Evolutionary conservation across 2,113 vertebrate genomes (phyloP), one percentile per base, ranked within the genome.

Genomic region (Sphaerodactylus townsendi): DNA sequence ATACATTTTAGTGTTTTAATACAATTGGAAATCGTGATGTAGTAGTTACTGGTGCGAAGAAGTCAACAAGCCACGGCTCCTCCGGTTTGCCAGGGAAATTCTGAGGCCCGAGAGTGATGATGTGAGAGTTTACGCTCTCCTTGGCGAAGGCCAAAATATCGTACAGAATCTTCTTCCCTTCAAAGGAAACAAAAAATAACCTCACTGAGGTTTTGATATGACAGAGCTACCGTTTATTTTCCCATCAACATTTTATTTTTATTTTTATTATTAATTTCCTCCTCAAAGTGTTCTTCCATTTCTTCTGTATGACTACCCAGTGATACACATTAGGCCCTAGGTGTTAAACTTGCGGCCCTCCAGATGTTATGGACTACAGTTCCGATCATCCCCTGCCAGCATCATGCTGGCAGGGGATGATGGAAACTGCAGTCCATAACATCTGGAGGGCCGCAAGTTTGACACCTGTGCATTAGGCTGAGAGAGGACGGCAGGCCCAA

Each of bases 11-110:
- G 35, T 68, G 35, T 3, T 37, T 35, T 39, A 80, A 70, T 41
- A 53, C 50, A 68, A 83, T 6, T 9, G 0, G 71, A 62, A 62
- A 28, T 62, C 25, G 15, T 17, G 68, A 82, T 15, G 88, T 46
- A 83, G 56, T 86, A 95, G 95, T 97, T 95, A 99, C 98, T 87
- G 98, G 99, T 77, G 98, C 98, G 85, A 99, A 99, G 95, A 99
- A 99, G 94, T 99, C 98, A 53, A 99, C 98, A 82, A 99, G 96
- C 99, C 99, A 99, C 0, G 98, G 97, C 79, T 99, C 98, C 89
- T 98, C 98, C 19, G 97, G 95, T 86, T 96, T 96, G n/a, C 96
- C 96, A 73, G 99, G 99, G 93, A 99, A 99, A 95, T 98, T 99
- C 71, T 98, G 97, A 6, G 98, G 99, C 83, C 96, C 94, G 86